These are phyloP conservation scores for Trichacis sp. DNA, from an alignment of 2,888 invertebrate genomes.

Conservation along the genomic window DNA sequence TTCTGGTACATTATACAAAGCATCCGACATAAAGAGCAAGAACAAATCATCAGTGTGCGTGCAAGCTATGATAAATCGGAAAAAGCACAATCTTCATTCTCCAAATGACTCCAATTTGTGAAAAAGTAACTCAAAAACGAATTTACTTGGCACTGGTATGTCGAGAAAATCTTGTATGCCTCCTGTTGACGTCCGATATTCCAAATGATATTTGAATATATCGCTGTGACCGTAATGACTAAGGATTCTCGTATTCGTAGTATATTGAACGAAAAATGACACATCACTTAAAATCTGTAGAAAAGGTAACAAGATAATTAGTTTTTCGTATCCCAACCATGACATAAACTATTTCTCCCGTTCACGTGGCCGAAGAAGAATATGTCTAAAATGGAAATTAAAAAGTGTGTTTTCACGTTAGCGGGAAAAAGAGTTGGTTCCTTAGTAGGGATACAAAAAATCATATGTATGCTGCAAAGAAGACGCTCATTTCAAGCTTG, in stretches of 20 bases:
- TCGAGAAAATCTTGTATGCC: constrained; percentile 52
- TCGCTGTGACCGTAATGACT: constrained; percentile 49
- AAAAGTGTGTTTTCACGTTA: no score
- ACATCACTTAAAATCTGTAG: constrained; percentile 55
- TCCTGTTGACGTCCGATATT: constrained; percentile 50
- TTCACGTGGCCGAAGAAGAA: no score
- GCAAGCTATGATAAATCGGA: constrained; percentile 44
- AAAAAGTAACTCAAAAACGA: no score
- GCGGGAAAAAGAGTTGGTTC: no score
- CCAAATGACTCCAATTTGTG: constrained; percentile 50
- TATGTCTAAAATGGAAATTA: no score
- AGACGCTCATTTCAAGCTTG: no score
- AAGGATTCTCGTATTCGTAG: constrained; percentile 47
- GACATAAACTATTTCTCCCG: no score
- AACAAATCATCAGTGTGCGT: constrained; percentile 70
- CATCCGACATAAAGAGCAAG: constrained; percentile 66
- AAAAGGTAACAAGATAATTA: no score
- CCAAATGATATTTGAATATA: constrained; percentile 57
- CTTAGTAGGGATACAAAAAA: no score
- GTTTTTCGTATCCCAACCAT: no score
- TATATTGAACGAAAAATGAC: constrained; percentile 27
- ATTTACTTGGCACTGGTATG: no score
- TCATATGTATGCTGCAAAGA: no score
- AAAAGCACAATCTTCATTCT: constrained; percentile 38
- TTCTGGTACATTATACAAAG: constrained; percentile 58